Conservation (phyloP, 2,888 invertebrate species). For the Phengaris alcon region DNA sequence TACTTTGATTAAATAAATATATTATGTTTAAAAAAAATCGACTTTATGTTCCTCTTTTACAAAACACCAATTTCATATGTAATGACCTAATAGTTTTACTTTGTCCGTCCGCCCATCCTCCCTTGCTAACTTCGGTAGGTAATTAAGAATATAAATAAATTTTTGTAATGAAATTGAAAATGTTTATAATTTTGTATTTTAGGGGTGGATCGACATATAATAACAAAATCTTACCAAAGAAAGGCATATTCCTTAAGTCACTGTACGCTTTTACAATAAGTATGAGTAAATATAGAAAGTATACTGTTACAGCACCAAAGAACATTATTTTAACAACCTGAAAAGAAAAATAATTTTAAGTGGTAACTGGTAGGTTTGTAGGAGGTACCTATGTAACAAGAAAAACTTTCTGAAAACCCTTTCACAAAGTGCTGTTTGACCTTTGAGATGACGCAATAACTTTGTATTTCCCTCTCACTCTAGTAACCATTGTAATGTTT, state of each 20-base stretch:
- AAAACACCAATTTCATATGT: no score
- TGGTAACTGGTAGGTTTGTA: neutral
- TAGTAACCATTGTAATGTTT: neutral
- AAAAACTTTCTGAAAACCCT: neutral
- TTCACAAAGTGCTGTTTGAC: neutral
- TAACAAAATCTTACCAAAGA: conserved; percentile 87
- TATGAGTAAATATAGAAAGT: conserved; percentile 90
- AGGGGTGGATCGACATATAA: neutral
- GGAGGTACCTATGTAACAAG: neutral
- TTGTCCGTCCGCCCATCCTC: no score
- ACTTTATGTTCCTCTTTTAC: no score
- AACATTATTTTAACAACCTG: conserved; percentile 95
- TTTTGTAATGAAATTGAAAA: no score
- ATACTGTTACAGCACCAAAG: conserved; percentile 90
- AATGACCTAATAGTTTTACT: no score
- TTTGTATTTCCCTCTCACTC: neutral
- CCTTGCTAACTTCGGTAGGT: neutral
- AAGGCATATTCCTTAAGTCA: conserved; percentile 97
- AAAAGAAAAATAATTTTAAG: conserved; percentile 49
- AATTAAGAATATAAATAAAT: neutral
- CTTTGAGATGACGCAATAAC: neutral
- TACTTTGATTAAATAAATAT: no score
- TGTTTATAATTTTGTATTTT: no score
- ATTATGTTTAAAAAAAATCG: no score
- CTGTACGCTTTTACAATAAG: conserved; percentile 94